phyloP scores from a whole-genome alignment of 2,888 invertebrate species.

The Pyrrhosoma nymphula region DNA sequence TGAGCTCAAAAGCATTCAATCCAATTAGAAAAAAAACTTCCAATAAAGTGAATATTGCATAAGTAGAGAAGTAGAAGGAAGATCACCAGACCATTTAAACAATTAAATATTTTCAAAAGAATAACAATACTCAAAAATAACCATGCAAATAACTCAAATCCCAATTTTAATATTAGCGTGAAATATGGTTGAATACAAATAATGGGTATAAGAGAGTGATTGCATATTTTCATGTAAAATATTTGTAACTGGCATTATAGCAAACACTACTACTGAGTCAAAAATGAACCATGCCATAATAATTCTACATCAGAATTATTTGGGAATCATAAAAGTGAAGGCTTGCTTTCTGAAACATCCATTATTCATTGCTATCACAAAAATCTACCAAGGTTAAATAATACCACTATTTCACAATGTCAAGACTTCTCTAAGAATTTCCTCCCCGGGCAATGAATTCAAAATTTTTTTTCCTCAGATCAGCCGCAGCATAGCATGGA shows the following conservation, averaged over 20 bases:
- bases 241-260: background rate
- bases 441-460: background rate
- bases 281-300: background rate
- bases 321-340: constrained; percentile 42
- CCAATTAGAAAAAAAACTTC: background rate
- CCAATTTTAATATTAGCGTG: background rate
- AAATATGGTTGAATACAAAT: too few relatives aligned
- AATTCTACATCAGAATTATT: background rate
- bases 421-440: background rate
- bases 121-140: background rate
- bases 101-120: background rate
- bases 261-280: background rate
- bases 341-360: constrained; percentile 6
- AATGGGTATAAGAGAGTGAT: background rate
- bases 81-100: background rate
- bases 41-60: background rate
- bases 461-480: background rate
- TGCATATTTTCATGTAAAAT: background rate
- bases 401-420: constrained; percentile 43
- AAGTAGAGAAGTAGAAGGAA: background rate
- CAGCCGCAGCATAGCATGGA: background rate
- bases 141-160: background rate
- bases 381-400: constrained; percentile 50
- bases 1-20: background rate
- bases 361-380: constrained; percentile 51